Base-by-base conservation (phyloP, 1,140 invertebrate genomes). In the Yoshiicerus persimilis region DNA sequence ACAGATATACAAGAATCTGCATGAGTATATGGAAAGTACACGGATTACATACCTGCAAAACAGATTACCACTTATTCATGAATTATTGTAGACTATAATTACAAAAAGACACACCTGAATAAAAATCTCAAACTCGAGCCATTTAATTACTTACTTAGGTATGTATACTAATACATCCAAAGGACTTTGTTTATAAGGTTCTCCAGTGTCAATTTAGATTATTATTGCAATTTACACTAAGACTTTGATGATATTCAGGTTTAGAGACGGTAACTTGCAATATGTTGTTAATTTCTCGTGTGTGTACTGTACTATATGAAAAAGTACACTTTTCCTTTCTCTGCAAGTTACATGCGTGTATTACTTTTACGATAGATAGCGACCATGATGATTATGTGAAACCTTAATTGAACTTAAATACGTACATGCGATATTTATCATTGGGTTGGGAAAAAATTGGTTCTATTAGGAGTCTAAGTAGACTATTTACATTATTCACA, bases 181-280 rank as follows among this genome's bases (percentile, higher is more conserved):
- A 80, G 75, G 75, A 32, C 34, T 80, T 80, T 32, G 27, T 30
- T n/a, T 47, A 16, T 66, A 80, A 80, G 30, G 30, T 80, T 80
- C 34, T 80, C 16, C 34, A 38, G n/a, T 80, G 16, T 20, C 1
- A 4, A 80, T 30, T 70, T 56, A 38, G 20, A 80, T 16, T 10
- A 75, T 80, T 80, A 80, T 80, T 80, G 75, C 75, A 38, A 80
- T 36, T 80, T 80, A 80, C 38, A n/a, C 5, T n/a, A n/a, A n/a
- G n/a, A n/a, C n/a, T n/a, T n/a, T 66, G 41, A 47, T 47, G 75
- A 80, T 80, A 80, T 80, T 80, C 36, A 30, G 30, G 5, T 70
- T 30, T 27, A 70, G 64, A 2, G 10, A 30, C 27, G 10, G 23
- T 25, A 66, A 25, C 30, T 30, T 27, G 66, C 66, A 70, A 11